Conservation (phyloP, 2,888 invertebrate genomes). For the Tiliacea citrago region DNA sequence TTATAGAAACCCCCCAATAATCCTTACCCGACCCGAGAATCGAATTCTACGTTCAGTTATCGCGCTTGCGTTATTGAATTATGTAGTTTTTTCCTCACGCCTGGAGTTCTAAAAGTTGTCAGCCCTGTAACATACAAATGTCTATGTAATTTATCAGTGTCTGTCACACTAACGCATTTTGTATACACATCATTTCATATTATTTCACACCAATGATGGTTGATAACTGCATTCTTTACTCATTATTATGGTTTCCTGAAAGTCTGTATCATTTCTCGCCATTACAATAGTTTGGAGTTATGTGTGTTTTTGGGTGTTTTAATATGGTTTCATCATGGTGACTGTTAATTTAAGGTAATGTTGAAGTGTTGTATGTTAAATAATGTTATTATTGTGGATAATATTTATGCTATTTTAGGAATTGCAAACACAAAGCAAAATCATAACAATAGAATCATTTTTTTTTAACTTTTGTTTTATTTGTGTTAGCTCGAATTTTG, state of each 20-base stretch:
- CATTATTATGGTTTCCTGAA: conserved; percentile 4
- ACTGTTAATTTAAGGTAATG: conserved; percentile 43
- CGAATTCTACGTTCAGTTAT: not conserved
- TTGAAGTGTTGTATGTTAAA: not conserved
- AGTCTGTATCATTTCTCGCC: not conserved
- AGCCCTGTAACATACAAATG: not conserved
- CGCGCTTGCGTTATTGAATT: not conserved
- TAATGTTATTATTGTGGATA: not conserved
- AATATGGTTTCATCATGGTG: conserved; percentile 27
- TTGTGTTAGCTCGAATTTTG: not conserved
- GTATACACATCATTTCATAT: conserved; percentile 12
- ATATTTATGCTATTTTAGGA: not conserved
- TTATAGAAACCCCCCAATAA: too few species aligned
- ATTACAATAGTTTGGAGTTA: not conserved
- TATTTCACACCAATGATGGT: conserved; percentile 20
- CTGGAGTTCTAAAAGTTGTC: not conserved
- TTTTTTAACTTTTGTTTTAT: too few species aligned
- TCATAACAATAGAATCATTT: not conserved
- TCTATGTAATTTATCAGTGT: not conserved
- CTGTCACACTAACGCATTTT: not conserved
- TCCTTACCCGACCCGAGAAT: not conserved
- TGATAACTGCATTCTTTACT: conserved; percentile 27
- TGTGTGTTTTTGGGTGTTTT: conserved; percentile 3
- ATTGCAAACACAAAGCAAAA: not conserved
- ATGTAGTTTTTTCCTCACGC: conserved; percentile 12